Evolutionary conservation across 1,140 invertebrate species (phyloP).

Genomic region (Aphis craccivora): DNA sequence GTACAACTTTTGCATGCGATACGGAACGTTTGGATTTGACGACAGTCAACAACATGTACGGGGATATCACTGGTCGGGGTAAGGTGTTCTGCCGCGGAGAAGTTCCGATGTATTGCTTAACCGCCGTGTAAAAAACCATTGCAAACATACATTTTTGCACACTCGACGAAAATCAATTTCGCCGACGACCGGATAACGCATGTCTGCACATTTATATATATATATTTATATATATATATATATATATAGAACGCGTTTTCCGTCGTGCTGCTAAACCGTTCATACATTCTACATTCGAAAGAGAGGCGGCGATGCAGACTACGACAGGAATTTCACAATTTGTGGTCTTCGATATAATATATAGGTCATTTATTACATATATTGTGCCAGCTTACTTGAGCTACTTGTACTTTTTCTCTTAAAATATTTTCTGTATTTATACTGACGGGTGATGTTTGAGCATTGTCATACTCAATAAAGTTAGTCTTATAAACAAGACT

Average conservation of each 20-base stretch:
- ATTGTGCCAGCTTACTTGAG: not conserved
- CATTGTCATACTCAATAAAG: not conserved
- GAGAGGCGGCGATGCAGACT: not conserved
- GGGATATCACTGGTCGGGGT: not conserved
- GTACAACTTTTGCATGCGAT: not conserved
- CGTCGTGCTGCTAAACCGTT: not conserved
- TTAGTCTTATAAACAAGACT: too few relatives aligned
- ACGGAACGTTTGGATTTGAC: not conserved
- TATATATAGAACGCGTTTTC: not conserved
- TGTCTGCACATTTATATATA: not conserved
- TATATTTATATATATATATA: too few relatives aligned
- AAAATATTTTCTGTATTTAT: not conserved
- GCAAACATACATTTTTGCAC: not conserved
- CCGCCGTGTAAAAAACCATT: not conserved
- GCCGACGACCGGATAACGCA: not conserved
- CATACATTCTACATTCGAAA: not conserved
- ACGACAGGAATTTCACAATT: not conserved
- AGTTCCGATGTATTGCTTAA: not conserved
- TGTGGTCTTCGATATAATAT: not conserved
- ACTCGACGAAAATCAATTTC: not conserved
- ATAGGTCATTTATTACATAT: not conserved
- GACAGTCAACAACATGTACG: not conserved
- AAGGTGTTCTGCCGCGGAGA: not conserved
- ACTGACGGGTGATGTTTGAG: not conserved
- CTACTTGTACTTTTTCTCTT: too few relatives aligned